These are phyloP conservation scores for Upupa epops DNA, from an alignment of 2,113 vertebrate genomes.

Conservation along the genomic window DNA sequence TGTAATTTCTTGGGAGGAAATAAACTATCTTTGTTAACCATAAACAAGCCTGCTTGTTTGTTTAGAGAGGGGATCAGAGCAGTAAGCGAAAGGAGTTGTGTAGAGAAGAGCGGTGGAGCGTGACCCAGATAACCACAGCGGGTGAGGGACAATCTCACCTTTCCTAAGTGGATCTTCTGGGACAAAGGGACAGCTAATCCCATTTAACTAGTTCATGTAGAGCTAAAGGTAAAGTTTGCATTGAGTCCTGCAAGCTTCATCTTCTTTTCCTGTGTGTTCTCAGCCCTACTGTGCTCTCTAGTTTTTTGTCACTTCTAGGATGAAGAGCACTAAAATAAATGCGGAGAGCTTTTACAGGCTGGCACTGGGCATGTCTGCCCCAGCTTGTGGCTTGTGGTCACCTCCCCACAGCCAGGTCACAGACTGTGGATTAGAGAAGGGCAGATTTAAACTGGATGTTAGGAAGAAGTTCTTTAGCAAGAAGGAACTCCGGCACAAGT, in stretches of 20 bases:
- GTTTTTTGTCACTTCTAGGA: background rate
- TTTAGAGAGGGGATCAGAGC: background rate
- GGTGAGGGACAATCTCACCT: background rate
- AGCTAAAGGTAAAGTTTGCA: background rate
- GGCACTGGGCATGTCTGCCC: background rate
- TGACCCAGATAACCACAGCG: background rate
- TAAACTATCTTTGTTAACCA: background rate
- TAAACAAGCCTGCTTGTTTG: background rate
- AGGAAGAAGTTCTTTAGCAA: no score
- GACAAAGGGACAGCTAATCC: constrained; percentile 3
- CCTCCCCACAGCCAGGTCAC: background rate
- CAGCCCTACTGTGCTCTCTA: background rate
- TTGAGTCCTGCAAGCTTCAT: background rate
- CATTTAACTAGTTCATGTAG: background rate
- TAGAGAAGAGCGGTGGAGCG: background rate
- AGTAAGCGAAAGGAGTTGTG: background rate
- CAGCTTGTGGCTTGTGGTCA: background rate
- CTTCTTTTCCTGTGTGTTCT: background rate
- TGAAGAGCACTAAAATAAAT: background rate
- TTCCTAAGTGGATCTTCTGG: background rate
- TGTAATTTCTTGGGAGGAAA: background rate
- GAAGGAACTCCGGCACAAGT: no score
- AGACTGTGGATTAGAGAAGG: no score
- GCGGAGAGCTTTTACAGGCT: background rate
- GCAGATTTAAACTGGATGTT: no score